Evolutionary conservation across 2,797 vertebrate species (phyloP), one percentile per base, ranked within the genome.

Genomic region (Anableps anableps): DNA sequence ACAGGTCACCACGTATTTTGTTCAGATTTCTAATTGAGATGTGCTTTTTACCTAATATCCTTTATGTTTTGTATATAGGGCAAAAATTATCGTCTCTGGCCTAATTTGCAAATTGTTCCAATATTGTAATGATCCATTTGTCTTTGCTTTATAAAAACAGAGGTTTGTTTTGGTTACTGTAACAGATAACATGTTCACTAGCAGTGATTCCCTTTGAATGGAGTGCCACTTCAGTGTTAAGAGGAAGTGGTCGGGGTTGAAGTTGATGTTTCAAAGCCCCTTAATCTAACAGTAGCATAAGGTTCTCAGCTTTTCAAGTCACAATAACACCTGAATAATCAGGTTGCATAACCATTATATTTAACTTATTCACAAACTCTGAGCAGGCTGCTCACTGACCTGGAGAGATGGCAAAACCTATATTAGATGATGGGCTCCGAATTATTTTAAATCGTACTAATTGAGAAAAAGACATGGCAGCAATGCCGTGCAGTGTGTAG

Each of bases 281-380:
- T 71, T 53, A 71, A 78, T 71, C 38, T 58, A 38, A 21, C 50
- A 58, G 50, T 38, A 72, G 16, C n/a, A 71, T 14, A 38, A 16
- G 26, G 48, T 53, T 77, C 5, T 41, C 36, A 43, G 26, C 48
- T 51, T 71, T 71, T 45, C 6, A 31, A 78, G 34, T 71, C 36
- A 71, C 50, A 71, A 72, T n/a, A 38, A 13, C 62, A 62, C 62
- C 75, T 51, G 62, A 68, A 68, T 51, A 77, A 71, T 41, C 76
- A 72, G 50, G 38, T 72, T 78, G 53, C 26, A 21, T 58, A 78
- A 78, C 38, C 53, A 34, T 72, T 47, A 26, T 72, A 41, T 70
- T 53, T 71, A 70, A 11, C 7, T 38, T 36, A 66, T 66, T 31
- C 29, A 62, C 31, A 34, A 1, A 26, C 19, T 38, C 38, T 43